Conservation (phyloP, 2,888 invertebrate genomes). For the Hyles lineata region DNA sequence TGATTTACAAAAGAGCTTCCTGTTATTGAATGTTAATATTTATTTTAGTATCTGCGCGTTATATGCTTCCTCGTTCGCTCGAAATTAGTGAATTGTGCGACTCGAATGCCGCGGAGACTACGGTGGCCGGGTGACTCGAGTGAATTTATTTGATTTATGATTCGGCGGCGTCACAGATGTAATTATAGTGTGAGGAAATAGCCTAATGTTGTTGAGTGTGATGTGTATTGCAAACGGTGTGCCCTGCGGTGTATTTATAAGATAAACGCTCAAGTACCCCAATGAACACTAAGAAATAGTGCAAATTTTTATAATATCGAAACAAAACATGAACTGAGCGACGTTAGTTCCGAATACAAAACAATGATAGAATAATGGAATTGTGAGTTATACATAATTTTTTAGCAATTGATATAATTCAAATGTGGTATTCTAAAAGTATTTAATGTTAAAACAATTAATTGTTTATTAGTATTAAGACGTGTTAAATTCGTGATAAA, state of each 20-base stretch:
- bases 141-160: slow-evolving; percentile 46
- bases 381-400: slow-evolving; percentile 54
- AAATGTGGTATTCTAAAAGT: slow-evolving; percentile 68
- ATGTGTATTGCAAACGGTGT: slow-evolving; percentile 52
- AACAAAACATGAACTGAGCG: slow-evolving; percentile 46
- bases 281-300: slow-evolving; percentile 47
- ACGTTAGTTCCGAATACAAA: slow-evolving; percentile 45
- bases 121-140: slow-evolving; percentile 37
- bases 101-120: slow-evolving; percentile 32
- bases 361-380: slow-evolving; percentile 60
- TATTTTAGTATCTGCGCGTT: slow-evolving; percentile 45
- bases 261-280: slow-evolving; percentile 53
- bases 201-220: slow-evolving; percentile 52
- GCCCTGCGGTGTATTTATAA: slow-evolving; percentile 53
- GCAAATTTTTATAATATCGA: slow-evolving; percentile 44
- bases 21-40: slow-evolving; percentile 48
- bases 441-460: slow-evolving; percentile 69
- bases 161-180: slow-evolving; percentile 54
- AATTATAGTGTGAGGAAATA: slow-evolving; percentile 54
- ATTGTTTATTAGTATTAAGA: slow-evolving; percentile 75
- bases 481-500: slow-evolving; percentile 79
- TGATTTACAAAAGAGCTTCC: slow-evolving; percentile 56
- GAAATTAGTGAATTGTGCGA: slow-evolving; percentile 35
- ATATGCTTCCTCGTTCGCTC: slow-evolving; percentile 59
- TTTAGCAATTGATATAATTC: slow-evolving; percentile 59